A percentile compares a stretch with the other conserved stretches of the same genome.
These are phyloP conservation scores for Drosophila orosa DNA, from an alignment of 1,140 invertebrate species.

Conservation along the genomic window DNA sequence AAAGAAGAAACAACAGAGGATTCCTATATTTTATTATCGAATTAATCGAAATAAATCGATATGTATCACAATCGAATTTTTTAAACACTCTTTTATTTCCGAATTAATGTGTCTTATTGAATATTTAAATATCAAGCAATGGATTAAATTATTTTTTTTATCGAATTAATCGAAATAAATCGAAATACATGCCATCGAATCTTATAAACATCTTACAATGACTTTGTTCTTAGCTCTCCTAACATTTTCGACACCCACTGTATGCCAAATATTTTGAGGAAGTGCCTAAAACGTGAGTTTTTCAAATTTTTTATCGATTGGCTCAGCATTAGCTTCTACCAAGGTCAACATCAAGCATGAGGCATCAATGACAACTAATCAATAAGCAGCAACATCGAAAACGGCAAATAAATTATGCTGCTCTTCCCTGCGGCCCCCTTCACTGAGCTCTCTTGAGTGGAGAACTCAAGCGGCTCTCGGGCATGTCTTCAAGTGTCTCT, in stretches of 20 bases:
- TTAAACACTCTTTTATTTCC: no score
- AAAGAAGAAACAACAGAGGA: neutral
- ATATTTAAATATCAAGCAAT: no score
- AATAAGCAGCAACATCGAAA: constrained; percentile 45
- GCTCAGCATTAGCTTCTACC: constrained; percentile 25
- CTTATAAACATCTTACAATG: neutral
- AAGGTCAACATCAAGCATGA: constrained; percentile 54
- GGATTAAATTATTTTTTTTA: no score
- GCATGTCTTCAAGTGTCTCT: constrained; percentile 29
- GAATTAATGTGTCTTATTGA: no score
- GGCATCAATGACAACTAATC: constrained; percentile 74
- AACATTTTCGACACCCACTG: constrained; percentile 3
- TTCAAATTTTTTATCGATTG: constrained; percentile 63
- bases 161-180: neutral
- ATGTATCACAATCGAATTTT: neutral
- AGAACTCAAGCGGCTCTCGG: constrained; percentile 38
- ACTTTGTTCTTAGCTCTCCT: no score
- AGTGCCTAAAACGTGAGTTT: constrained; percentile 53
- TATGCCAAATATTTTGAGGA: constrained; percentile 45
- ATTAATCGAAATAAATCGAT: neutral
- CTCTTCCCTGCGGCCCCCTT: constrained; percentile 19
- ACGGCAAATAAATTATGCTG: constrained; percentile 38
- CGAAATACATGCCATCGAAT: neutral
- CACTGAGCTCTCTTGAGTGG: constrained; percentile 27
- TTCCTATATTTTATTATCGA: neutral